These are phyloP conservation scores for Drosophila ficusphila DNA, from an alignment of 1,140 invertebrate genomes.

Conservation along the genomic window DNA sequence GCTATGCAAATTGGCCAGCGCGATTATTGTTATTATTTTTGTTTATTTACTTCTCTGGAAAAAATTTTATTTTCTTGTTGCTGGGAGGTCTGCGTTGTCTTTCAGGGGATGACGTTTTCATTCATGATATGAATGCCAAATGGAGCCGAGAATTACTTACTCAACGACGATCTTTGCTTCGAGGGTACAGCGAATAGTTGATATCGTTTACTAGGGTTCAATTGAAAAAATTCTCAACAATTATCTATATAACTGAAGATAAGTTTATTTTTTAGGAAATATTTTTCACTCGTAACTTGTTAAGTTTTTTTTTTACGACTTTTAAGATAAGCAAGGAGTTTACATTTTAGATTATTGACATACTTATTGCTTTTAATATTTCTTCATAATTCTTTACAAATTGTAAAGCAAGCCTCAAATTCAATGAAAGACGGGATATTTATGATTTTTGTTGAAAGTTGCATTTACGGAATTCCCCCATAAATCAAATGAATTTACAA, in stretches of 20 bases:
- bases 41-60: slow-evolving; percentile 47
- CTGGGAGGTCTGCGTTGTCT: slow-evolving; percentile 62
- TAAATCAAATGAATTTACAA: slow-evolving; percentile 30
- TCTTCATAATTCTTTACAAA: background rate
- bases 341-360: background rate
- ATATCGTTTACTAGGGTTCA: background rate
- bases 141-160: slow-evolving; percentile 30
- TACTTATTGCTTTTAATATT: background rate
- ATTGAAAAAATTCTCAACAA: no score
- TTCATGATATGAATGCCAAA: slow-evolving; percentile 71
- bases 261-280: no score
- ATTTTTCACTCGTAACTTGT: no score
- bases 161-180: slow-evolving; percentile 23
- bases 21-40: slow-evolving; percentile 65
- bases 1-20: slow-evolving; percentile 60
- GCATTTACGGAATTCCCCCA: slow-evolving; percentile 9
- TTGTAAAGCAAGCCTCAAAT: background rate
- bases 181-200: slow-evolving; percentile 1
- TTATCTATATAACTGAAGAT: no score
- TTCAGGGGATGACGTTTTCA: slow-evolving; percentile 54
- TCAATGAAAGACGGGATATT: background rate
- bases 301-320: no score
- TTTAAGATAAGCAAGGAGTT: no score
- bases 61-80: slow-evolving; percentile 20
- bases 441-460: slow-evolving; percentile 1